Evolutionary conservation across 2,113 vertebrate species (phyloP), one percentile per base, ranked within the genome.

Genomic region (Istiophorus platypterus): DNA sequence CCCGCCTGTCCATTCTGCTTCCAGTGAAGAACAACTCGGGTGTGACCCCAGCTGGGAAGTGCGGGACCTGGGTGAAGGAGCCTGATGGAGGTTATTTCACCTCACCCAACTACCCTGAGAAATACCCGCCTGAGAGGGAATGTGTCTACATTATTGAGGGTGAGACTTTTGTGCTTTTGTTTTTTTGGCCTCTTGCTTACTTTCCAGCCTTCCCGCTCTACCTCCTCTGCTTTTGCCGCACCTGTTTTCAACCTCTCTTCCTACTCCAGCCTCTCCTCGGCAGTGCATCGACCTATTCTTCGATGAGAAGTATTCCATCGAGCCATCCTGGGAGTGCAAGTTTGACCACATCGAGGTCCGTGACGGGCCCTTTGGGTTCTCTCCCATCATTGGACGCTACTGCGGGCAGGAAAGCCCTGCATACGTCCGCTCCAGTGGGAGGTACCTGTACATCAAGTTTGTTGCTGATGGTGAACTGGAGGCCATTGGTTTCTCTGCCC

Each of bases 81-180:
- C 88, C 96, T 20, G 95, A 97, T 26, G 98, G 98, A 87, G 98
- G 98, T 14, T 93, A 95, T 78, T 99, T 99, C 81, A 99, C 97
- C 51, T 99, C 98, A 85, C 98, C 98, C 78, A 99, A 99, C 88
- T 99, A 98, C 76, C 98, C 98, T 63, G 96, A 98, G 93, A 99
- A 97, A 90, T 99, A 99, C 89, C 98, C 98, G 59, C 96, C 98
- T 27, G 98, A 99, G 92, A 94, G 95, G 86, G 98, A 99, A 87
- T 99, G 98, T 47, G 89, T 97, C 92, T 99, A 99, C 92, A 99
- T 99, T 72, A 98, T 99, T 95, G 98, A 99, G 97, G 98, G 98
- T 99, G 87, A 95, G 51, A 5, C 4, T 45, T 65, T 20, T 11
- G 39, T n/a, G 0, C 2, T 31, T 61, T 27, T n/a, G 11, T 24